Evolutionary conservation across 2,113 vertebrate species (phyloP), one percentile per base, ranked within the genome.

Genomic region (Notothenia coriiceps): DNA sequence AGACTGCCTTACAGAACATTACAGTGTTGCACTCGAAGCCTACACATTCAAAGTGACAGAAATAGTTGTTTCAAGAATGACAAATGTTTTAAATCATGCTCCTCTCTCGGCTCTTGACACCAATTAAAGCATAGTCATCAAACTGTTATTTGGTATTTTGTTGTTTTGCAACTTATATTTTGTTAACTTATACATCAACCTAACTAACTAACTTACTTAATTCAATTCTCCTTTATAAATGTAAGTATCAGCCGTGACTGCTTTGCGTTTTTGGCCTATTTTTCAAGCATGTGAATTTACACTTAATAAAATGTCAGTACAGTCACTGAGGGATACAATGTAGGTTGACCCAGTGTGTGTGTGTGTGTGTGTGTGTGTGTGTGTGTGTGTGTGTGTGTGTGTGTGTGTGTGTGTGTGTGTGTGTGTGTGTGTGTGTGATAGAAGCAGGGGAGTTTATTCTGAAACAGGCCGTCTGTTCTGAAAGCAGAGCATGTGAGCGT

Each of bases 381-480:
- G 18, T 49, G 49, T 13, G 18, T 67, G 61, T 55, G 68, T 54
- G 62, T 25, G 51, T 57, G 55, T 68, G 12, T 47, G 43, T 79
- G 20, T n/a, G 12, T 46, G 7, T 47, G n/a, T 15, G 49, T 25
- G 52, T 65, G 74, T 63, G 65, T 29, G 49, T 63, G 18, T 64
- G 57, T 65, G 62, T 74, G 59, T 70, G 63, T 17, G 44, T 20
- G 44, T 35, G 29, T 57, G 51, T 33, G 67, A 77, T 49, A 73
- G 74, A 83, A 88, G 40, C 67, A 73, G 52, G 67, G 81, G 88
- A 90, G 79, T 87, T 90, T 29, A 72, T 87, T 90, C 70, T 77
- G 86, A 93, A 91, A 79, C 90, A 91, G 83, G 86, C 82, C 86
- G 89, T 91, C 85, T 91, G 88, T 75, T 87, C 87, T 87, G 69